Conservation (phyloP, 2,888 invertebrate species). For the Chymomyza amoena region DNA sequence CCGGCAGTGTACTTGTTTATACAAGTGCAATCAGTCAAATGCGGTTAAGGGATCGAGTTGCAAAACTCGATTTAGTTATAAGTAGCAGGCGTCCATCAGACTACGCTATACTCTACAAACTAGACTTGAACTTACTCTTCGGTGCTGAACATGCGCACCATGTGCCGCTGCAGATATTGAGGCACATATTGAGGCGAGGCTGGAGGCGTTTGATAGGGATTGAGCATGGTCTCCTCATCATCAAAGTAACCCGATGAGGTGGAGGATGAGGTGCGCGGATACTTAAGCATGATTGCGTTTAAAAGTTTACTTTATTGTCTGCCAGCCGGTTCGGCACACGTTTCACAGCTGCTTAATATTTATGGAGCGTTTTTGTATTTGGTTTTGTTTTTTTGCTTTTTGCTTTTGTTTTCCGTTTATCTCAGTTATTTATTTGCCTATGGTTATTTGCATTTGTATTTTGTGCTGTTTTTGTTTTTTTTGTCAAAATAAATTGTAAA, state of each 20-base stretch:
- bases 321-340: neutral
- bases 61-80: neutral
- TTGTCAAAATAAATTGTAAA: constrained; percentile 9
- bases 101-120: too few species aligned
- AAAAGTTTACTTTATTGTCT: neutral
- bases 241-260: constrained; percentile 75
- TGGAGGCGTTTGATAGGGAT: constrained; percentile 74
- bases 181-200: constrained; percentile 67
- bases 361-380: constrained; percentile 4
- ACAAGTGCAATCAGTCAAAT: neutral
- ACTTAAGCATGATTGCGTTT: constrained; percentile 61
- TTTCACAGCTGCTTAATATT: constrained; percentile 20
- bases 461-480: too few species aligned
- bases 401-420: constrained; percentile 1
- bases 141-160: constrained; percentile 77
- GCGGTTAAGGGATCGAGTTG: neutral
- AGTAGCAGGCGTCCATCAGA: too few species aligned
- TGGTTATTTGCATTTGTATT: too few species aligned
- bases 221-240: constrained; percentile 70
- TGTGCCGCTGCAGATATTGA: constrained; percentile 71
- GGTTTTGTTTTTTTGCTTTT: constrained; percentile 7
- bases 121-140: constrained; percentile 75
- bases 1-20: too few species aligned
- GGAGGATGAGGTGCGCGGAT: constrained; percentile 74
- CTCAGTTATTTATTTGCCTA: constrained; percentile 12